These are phyloP conservation scores for Trachelus iudaicus DNA, from an alignment of 2,888 invertebrate genomes.

Conservation along the genomic window DNA sequence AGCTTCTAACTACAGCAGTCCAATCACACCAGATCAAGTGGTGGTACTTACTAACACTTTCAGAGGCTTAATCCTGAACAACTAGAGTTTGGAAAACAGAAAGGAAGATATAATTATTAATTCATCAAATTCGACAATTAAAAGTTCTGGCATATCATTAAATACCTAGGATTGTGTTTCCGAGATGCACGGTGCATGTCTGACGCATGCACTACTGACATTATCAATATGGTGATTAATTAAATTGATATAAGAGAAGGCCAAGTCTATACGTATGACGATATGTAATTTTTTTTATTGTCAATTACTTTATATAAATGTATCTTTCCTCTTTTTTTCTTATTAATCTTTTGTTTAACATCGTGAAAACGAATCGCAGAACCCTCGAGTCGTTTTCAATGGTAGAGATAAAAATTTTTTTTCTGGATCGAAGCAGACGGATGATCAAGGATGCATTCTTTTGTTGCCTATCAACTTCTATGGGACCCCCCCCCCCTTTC, in stretches of 20 bases:
- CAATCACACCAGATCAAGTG: conserved; percentile 68
- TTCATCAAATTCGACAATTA: conserved; percentile 35
- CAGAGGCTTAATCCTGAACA: conserved; percentile 98
- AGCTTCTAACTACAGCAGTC: conserved; percentile 67
- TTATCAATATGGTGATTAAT: background rate
- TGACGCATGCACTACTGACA: conserved; percentile 34
- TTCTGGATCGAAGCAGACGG: background rate
- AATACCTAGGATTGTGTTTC: conserved; percentile 36
- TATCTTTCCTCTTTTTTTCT: conserved; percentile 22
- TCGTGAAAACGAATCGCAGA: background rate
- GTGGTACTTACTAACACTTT: conserved; percentile 96
- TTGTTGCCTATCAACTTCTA: background rate
- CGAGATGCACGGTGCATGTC: conserved; percentile 45
- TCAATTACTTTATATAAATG: background rate
- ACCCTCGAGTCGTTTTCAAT: background rate
- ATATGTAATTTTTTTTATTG: background rate
- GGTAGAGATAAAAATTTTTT: background rate
- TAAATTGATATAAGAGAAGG: background rate
- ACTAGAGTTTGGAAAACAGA: conserved; percentile 78
- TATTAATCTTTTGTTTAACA: conserved; percentile 11
- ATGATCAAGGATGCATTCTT: background rate
- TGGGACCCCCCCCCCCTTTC: background rate
- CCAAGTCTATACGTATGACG: background rate
- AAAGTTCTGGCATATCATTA: background rate
- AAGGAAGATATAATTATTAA: conserved; percentile 61